Evolutionary conservation across 2,113 vertebrate species (phyloP).

Genomic region (Rattus rattus): DNA sequence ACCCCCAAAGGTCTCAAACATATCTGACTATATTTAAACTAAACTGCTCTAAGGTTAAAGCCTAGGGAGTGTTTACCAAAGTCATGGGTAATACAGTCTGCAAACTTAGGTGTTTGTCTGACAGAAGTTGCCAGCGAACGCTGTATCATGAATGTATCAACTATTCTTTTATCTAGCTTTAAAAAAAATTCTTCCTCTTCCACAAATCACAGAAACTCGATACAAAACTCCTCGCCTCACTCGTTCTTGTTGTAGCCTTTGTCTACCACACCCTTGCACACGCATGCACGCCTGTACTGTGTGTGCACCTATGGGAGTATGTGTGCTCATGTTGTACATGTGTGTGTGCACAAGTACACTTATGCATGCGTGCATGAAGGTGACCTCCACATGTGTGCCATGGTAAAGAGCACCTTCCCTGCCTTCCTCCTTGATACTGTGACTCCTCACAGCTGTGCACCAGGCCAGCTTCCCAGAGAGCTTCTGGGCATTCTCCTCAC

Average conservation of each 20-base stretch:
- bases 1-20: neutral
- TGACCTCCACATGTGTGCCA: neutral
- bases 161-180: neutral
- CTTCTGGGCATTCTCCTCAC: too few relatives aligned
- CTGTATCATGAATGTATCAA: neutral
- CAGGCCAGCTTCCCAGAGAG: too few relatives aligned
- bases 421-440: neutral
- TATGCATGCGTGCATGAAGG: neutral
- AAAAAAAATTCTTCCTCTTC: neutral
- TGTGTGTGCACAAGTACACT: too few relatives aligned
- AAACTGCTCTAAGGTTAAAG: neutral
- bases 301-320: neutral
- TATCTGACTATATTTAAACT: neutral
- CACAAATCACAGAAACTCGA: slow-evolving; percentile 8
- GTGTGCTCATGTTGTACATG: too few relatives aligned
- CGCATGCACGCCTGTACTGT: too few relatives aligned
- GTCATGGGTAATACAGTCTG: neutral
- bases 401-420: neutral
- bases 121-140: neutral
- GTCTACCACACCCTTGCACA: slow-evolving; percentile 52
- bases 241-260: neutral
- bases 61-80: neutral
- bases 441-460: too few relatives aligned
- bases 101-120: too few relatives aligned
- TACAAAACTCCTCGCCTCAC: neutral